Evolutionary conservation across 2,113 vertebrate genomes (phyloP).

Genomic region (Anhinga rufa): DNA sequence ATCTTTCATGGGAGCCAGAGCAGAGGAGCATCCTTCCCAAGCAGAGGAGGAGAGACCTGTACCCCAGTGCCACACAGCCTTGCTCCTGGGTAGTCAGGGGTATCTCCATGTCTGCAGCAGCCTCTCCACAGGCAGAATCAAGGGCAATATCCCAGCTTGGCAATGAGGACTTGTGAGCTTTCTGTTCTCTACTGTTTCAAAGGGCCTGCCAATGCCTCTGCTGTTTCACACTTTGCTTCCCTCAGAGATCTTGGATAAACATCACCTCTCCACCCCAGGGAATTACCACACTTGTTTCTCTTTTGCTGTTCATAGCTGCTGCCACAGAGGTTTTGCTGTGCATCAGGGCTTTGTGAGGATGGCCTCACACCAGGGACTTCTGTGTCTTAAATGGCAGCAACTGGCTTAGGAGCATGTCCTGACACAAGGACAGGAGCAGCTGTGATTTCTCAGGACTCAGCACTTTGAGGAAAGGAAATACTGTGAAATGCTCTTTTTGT

Average conservation of each 20-base stretch:
- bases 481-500: neutral
- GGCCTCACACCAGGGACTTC: neutral
- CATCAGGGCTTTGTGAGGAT: neutral
- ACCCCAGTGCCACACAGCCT: neutral
- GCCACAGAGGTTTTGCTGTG: neutral
- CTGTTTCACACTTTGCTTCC: neutral
- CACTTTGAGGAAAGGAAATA: neutral
- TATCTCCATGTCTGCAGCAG: neutral
- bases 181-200: neutral
- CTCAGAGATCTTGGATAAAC: neutral
- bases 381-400: neutral
- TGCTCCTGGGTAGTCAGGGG: neutral
- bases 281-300: neutral
- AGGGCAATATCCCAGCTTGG: neutral
- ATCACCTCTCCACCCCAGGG: neutral
- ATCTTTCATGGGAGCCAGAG: neutral
- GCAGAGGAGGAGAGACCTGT: neutral
- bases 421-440: neutral
- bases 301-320: neutral
- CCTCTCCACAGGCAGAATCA: neutral
- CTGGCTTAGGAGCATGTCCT: neutral
- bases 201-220: neutral
- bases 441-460: neutral
- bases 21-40: neutral
- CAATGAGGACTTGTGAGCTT: neutral